These are phyloP conservation scores for Carcina quercana DNA, from an alignment of 2,888 invertebrate species.

Conservation along the genomic window DNA sequence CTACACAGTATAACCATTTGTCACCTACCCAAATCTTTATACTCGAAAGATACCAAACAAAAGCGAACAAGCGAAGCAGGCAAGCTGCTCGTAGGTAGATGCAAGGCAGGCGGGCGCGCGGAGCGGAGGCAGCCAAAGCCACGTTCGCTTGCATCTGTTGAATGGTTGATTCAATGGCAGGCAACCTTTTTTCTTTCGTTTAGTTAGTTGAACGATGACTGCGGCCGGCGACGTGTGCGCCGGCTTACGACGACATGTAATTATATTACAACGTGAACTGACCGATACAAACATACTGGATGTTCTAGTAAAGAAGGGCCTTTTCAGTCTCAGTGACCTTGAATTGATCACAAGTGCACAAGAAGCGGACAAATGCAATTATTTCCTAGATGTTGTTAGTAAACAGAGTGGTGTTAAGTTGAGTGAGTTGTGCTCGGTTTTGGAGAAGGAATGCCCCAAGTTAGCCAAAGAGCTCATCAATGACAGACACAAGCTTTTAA, in stretches of 20 bases:
- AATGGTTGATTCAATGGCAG: conserved; percentile 28
- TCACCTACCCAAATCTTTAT: no score
- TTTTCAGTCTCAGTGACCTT: conserved; percentile 76
- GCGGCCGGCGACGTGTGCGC: conserved; percentile 73
- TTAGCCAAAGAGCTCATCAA: conserved; percentile 76
- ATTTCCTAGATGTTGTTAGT: conserved; percentile 76
- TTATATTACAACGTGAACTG: conserved; percentile 76
- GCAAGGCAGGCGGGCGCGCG: no score
- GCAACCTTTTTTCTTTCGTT: conserved; percentile 21
- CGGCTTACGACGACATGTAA: conserved; percentile 76
- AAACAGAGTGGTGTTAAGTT: conserved; percentile 76
- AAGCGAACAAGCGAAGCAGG: no score
- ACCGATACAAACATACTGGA: conserved; percentile 77
- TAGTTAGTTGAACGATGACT: conserved; percentile 64
- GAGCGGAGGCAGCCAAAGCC: background rate
- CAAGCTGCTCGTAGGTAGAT: no score
- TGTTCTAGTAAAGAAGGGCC: conserved; percentile 77
- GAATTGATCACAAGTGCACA: conserved; percentile 66
- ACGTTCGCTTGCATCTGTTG: conserved; percentile 28
- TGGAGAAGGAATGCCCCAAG: conserved; percentile 77
- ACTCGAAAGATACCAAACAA: no score
- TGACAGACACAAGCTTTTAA: conserved; percentile 69
- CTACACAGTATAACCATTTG: no score
- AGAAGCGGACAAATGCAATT: conserved; percentile 72
- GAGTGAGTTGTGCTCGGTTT: conserved; percentile 75